Evolutionary conservation across 2,888 invertebrate genomes (phyloP).

Genomic region (Clostera curtula): DNA sequence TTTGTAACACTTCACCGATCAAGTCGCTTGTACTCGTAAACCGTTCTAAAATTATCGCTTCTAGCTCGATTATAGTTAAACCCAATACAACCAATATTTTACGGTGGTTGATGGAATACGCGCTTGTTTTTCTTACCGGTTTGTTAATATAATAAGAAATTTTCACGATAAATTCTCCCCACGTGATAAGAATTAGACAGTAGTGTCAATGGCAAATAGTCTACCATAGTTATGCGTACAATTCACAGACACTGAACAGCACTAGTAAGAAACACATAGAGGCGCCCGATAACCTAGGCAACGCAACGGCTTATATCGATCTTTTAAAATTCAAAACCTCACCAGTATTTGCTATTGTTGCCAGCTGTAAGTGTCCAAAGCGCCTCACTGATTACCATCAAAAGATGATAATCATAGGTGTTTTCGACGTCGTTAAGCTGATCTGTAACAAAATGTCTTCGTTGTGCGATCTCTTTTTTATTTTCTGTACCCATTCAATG

Average conservation of each 20-base stretch:
- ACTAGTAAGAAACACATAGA: conserved; percentile 37
- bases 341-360: conserved; percentile 61
- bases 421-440: conserved; percentile 74
- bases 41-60: too few relatives aligned
- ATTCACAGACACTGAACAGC: conserved; percentile 21
- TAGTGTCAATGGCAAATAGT: background rate
- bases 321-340: conserved; percentile 59
- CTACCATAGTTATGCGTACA: conserved; percentile 2
- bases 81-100: too few relatives aligned
- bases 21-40: too few relatives aligned
- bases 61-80: too few relatives aligned
- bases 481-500: conserved; percentile 38
- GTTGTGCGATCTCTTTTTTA: conserved; percentile 65
- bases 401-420: conserved; percentile 75
- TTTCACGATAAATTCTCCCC: background rate
- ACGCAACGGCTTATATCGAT: conserved; percentile 21
- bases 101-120: too few relatives aligned
- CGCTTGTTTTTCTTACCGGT: too few relatives aligned
- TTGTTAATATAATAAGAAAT: too few relatives aligned
- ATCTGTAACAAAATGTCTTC: conserved; percentile 72
- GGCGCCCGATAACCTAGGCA: conserved; percentile 48
- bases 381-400: conserved; percentile 71
- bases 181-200: background rate
- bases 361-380: conserved; percentile 66
- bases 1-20: too few relatives aligned